Percentiles rank a stretch among this genome's conserved stretches.
phyloP scores from a whole-genome alignment of 2,113 vertebrate species.

The Amazona vittata region DNA sequence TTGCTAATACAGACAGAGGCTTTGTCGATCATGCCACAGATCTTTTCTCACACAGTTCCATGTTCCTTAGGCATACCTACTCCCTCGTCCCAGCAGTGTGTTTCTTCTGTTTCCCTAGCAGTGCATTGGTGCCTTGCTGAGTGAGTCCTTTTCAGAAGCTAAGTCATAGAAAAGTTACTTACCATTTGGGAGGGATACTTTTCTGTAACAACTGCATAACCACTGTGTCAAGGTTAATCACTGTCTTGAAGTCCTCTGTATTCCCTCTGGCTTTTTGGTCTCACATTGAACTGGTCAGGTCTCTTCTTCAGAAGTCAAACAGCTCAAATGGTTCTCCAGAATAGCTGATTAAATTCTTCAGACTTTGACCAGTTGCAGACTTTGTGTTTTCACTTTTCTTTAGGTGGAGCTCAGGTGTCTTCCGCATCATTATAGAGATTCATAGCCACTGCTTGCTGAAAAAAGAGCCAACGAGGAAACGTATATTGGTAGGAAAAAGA shows the following conservation, averaged over 20 bases:
- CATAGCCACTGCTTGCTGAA: background rate
- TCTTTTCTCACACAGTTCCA: background rate
- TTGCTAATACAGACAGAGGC: background rate
- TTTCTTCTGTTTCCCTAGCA: background rate
- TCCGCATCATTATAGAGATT: background rate
- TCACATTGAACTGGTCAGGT: background rate
- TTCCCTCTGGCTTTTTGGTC: background rate
- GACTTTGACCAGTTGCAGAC: background rate
- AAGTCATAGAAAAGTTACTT: background rate
- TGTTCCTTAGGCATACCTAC: background rate
- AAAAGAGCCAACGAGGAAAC: background rate
- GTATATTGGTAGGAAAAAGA: background rate
- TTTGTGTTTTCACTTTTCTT: background rate
- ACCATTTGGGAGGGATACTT: background rate
- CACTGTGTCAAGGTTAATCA: background rate
- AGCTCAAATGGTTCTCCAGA: background rate
- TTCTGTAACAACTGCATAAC: background rate
- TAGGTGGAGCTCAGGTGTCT: background rate
- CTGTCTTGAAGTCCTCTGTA: background rate
- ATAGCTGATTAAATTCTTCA: background rate
- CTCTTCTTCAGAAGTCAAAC: background rate
- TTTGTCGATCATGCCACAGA: accelerated
- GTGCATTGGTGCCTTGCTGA: background rate
- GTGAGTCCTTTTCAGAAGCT: background rate
- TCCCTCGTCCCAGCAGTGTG: background rate